A percentile compares a stretch with the other conserved stretches of the same genome.
Conservation (phyloP, 2,888 invertebrate species). For the Diaphora mendica region DNA sequence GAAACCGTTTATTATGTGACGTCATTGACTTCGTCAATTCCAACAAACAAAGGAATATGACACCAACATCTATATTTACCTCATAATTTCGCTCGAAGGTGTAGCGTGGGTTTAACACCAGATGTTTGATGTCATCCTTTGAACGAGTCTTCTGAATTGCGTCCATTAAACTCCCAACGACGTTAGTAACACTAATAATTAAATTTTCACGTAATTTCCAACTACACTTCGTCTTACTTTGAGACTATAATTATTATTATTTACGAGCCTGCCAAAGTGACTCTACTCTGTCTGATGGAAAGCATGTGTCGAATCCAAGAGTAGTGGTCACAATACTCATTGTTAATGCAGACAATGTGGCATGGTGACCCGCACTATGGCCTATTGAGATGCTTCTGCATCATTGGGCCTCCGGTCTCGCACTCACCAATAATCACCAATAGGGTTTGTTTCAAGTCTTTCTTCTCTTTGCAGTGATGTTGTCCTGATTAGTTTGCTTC, state of each 20-base stretch:
- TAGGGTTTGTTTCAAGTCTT: too few species aligned
- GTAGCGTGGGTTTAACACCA: constrained; percentile 31
- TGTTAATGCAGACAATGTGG: too few species aligned
- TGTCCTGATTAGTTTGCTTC: too few species aligned
- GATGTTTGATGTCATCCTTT: constrained; percentile 41
- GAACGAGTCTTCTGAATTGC: background rate
- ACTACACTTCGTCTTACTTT: background rate
- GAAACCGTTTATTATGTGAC: background rate
- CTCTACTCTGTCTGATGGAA: too few species aligned
- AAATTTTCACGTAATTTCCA: background rate
- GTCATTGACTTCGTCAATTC: background rate
- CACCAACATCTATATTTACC: constrained; percentile 7
- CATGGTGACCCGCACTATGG: too few species aligned
- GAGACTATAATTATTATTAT: background rate
- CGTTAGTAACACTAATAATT: background rate
- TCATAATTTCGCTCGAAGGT: constrained; percentile 11
- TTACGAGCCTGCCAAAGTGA: too few species aligned
- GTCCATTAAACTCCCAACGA: background rate
- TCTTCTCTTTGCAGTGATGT: too few species aligned
- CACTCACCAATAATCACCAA: too few species aligned
- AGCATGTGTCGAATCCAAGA: too few species aligned
- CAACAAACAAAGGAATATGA: constrained; percentile 9
- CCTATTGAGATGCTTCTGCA: too few species aligned
- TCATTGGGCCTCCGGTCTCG: too few species aligned
- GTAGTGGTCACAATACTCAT: too few species aligned